These are phyloP conservation scores for Neosilurus mollespiculum DNA, from an alignment of 2,797 vertebrate genomes.

Conservation along the genomic window DNA sequence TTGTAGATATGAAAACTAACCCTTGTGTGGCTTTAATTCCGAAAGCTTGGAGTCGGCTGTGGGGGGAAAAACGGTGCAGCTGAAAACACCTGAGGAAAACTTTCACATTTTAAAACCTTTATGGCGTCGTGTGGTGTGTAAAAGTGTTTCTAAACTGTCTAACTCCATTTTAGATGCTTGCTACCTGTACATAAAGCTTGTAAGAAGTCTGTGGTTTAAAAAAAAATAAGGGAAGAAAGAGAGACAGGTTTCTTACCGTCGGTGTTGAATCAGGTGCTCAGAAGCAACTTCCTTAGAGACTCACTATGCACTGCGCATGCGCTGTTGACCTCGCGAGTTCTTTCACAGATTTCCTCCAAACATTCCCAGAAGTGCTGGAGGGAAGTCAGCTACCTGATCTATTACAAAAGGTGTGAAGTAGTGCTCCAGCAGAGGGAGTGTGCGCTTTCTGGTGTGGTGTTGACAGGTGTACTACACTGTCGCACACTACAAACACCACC, in stretches of 20 bases:
- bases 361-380: neutral
- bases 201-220: neutral
- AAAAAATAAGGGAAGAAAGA: neutral
- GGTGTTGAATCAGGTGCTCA: constrained; percentile 15
- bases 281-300: neutral
- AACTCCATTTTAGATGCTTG: neutral
- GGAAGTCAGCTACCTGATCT: neutral
- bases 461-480: neutral
- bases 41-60: neutral
- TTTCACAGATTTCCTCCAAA: neutral
- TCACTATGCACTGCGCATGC: constrained; percentile 9
- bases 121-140: neutral
- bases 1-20: neutral
- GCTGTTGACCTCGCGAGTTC: neutral
- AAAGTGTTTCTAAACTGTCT: neutral
- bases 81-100: constrained; percentile 11
- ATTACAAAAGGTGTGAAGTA: neutral
- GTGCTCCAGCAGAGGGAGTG: neutral
- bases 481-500: neutral
- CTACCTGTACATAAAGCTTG: too few species aligned
- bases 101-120: neutral
- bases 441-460: neutral
- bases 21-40: neutral
- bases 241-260: constrained; percentile 2
- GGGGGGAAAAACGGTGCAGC: neutral